These are phyloP conservation scores for Pristiophorus japonicus DNA, from an alignment of 2,113 vertebrate genomes.

Conservation along the genomic window DNA sequence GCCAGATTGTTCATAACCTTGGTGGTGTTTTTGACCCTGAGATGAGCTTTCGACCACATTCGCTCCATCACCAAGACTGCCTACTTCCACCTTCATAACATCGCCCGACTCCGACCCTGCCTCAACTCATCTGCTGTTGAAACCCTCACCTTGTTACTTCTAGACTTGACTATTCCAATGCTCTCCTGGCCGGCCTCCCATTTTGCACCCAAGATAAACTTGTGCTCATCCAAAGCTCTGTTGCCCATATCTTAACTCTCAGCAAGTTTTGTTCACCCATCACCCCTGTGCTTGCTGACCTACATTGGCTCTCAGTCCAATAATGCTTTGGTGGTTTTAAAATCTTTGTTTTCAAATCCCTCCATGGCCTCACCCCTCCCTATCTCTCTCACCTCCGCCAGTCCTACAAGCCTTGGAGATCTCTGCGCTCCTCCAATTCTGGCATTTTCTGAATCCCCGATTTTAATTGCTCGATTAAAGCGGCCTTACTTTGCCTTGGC, in stretches of 20 bases:
- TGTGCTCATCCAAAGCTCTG: neutral
- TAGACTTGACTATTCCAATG: neutral
- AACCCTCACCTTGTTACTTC: neutral
- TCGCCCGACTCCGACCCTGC: neutral
- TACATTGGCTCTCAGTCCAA: neutral
- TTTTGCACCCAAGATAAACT: neutral
- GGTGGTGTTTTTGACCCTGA: neutral
- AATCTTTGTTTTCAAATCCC: neutral
- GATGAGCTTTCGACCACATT: neutral
- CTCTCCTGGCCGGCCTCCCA: neutral
- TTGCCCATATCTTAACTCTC: too few species aligned
- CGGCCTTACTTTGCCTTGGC: neutral
- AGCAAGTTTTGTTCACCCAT: neutral
- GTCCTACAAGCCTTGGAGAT: neutral
- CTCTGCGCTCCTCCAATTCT: neutral
- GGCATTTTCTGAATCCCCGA: neutral
- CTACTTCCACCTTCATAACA: neutral
- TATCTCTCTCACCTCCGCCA: neutral
- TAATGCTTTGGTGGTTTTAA: neutral
- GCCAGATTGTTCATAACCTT: neutral
- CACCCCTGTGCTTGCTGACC: neutral
- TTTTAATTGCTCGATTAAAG: neutral
- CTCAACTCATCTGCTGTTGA: neutral
- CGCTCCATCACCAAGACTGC: neutral
- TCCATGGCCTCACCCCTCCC: neutral